Evolutionary conservation across 2,113 vertebrate species (phyloP).

Genomic region (Alaudala cheleensis): DNA sequence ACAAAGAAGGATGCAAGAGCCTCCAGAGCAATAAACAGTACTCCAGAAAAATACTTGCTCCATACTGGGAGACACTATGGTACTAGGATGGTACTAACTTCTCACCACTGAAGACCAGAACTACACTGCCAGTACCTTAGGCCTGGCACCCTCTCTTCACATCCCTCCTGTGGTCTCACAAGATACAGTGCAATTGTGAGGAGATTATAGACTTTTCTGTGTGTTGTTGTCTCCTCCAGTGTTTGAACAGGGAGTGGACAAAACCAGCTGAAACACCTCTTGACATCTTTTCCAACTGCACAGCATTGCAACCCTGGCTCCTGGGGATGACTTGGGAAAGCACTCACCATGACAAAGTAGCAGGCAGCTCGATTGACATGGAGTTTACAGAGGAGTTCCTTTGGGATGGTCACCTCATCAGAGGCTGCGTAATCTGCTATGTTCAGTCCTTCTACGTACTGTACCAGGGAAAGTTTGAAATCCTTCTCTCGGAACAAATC

Average conservation of each 20-base stretch:
- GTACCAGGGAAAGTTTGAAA: slow-evolving; percentile 78
- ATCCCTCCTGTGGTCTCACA: neutral
- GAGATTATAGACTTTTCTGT: neutral
- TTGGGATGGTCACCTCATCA: slow-evolving; percentile 80
- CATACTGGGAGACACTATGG: neutral
- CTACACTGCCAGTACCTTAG: neutral
- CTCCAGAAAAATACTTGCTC: neutral
- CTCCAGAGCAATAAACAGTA: neutral
- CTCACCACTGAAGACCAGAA: neutral
- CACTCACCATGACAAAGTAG: slow-evolving; percentile 88
- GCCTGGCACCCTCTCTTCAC: neutral
- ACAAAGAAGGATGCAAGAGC: neutral
- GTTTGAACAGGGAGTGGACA: neutral
- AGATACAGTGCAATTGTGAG: neutral
- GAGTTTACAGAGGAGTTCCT: slow-evolving; percentile 85
- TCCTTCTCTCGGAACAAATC: slow-evolving; percentile 82
- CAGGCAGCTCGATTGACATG: slow-evolving; percentile 88
- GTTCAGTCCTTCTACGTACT: slow-evolving; percentile 89
- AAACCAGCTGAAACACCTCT: neutral
- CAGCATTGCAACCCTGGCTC: neutral
- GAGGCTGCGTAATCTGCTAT: slow-evolving; percentile 83
- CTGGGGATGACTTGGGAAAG: neutral
- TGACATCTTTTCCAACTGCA: neutral
- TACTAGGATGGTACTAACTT: neutral
- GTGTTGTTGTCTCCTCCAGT: neutral